These are phyloP conservation scores for Schrankia costaestrigalis DNA, from an alignment of 2,888 invertebrate genomes.

Conservation along the genomic window DNA sequence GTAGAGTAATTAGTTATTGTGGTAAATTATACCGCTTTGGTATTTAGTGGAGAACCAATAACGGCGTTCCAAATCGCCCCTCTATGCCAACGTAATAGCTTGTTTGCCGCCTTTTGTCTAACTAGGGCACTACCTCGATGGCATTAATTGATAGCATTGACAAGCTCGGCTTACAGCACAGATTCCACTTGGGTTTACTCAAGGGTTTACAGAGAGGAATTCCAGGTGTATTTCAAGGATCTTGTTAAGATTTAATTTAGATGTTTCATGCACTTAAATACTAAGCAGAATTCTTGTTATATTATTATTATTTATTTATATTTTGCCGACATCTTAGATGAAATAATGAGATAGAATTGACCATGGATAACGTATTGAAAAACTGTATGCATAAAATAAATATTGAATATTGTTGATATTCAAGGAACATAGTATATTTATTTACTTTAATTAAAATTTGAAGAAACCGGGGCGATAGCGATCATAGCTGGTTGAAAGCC, in stretches of 20 bases:
- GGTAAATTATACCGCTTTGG: too few relatives aligned
- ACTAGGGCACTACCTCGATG: slow-evolving; percentile 62
- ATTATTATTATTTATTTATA: slow-evolving; percentile 7
- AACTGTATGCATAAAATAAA: slow-evolving; percentile 37
- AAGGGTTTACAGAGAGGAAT: slow-evolving; percentile 21
- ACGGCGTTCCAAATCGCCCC: slow-evolving; percentile 40
- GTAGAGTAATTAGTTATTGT: too few relatives aligned
- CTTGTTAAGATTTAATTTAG: slow-evolving; percentile 21
- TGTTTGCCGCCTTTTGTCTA: slow-evolving; percentile 60
- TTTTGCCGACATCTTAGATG: slow-evolving; percentile 2
- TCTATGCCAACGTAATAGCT: slow-evolving; percentile 47
- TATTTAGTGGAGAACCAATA: slow-evolving; percentile 41
- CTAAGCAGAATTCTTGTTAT: slow-evolving; percentile 7
- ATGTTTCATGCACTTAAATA: slow-evolving; percentile 9
- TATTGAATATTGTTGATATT: slow-evolving; percentile 60
- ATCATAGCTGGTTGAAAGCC: slow-evolving; percentile 47
- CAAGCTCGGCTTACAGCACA: slow-evolving; percentile 45
- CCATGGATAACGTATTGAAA: background rate
- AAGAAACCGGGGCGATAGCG: slow-evolving; percentile 45
- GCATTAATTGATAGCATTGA: slow-evolving; percentile 70
- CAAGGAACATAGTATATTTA: slow-evolving; percentile 57
- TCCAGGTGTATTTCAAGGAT: slow-evolving; percentile 32
- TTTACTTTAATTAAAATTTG: slow-evolving; percentile 53
- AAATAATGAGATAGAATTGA: background rate
- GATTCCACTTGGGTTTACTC: slow-evolving; percentile 37